phyloP scores from a whole-genome alignment of 2,888 invertebrate genomes.

The Drosophila paranaensis region DNA sequence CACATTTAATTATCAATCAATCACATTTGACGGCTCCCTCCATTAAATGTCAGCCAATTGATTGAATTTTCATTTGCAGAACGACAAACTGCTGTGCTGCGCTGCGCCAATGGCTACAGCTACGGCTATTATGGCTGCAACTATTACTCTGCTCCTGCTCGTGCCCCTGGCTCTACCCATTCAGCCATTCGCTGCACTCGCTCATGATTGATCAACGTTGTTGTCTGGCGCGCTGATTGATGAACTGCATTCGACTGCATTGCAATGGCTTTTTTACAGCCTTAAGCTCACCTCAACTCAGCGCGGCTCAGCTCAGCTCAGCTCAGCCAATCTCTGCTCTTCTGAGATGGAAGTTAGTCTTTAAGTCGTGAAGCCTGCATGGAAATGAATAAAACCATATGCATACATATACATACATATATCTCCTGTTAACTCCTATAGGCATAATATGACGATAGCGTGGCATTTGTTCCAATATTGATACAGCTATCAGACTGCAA shows the following conservation, averaged over 20 bases:
- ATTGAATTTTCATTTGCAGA: conserved; percentile 64
- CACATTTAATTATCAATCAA: conserved; percentile 80
- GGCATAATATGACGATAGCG: too few species aligned
- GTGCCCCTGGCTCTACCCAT: conserved; percentile 2
- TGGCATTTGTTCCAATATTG: not conserved
- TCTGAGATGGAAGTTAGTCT: not conserved
- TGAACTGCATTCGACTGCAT: conserved; percentile 31
- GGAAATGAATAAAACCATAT: not conserved
- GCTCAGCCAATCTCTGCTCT: not conserved
- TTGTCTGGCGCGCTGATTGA: conserved; percentile 49
- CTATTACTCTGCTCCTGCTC: not conserved
- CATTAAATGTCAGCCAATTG: conserved; percentile 77
- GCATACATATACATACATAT: not conserved
- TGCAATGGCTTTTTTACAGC: not conserved
- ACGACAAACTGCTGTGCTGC: conserved; percentile 20
- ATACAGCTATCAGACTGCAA: not conserved
- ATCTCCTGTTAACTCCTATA: not conserved
- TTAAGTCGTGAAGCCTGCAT: not conserved
- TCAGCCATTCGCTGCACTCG: conserved; percentile 22
- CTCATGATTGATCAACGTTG: conserved; percentile 52
- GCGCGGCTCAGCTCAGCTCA: not conserved
- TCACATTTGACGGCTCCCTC: conserved; percentile 77
- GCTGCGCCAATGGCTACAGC: not conserved
- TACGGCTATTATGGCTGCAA: conserved; percentile 5
- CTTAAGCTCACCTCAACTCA: not conserved